phyloP scores from a whole-genome alignment of 2,888 invertebrate species.

The Anaspis maculata region DNA sequence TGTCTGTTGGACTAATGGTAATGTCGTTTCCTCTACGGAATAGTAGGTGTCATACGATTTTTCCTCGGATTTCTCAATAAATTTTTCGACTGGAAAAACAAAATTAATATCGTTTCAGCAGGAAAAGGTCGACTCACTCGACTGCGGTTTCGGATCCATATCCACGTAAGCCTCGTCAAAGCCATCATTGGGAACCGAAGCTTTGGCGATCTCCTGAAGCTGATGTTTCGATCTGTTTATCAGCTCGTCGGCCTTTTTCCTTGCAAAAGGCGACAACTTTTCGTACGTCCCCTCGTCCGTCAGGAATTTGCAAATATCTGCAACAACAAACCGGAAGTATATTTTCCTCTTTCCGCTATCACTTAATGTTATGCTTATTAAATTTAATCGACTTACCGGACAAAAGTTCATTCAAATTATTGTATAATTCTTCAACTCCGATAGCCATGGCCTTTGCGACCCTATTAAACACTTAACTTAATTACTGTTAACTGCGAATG shows the following conservation, averaged over 20 bases:
- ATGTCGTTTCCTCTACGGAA: no score
- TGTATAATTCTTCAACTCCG: slow-evolving; percentile 3
- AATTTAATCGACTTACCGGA: slow-evolving; percentile 1
- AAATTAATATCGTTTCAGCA: no score
- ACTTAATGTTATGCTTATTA: neutral
- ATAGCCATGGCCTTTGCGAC: slow-evolving; percentile 2
- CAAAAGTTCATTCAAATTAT: slow-evolving; percentile 4
- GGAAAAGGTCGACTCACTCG: no score
- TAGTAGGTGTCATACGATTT: no score
- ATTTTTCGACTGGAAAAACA: no score
- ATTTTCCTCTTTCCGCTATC: slow-evolving; percentile 2
- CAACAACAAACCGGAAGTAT: slow-evolving; percentile 4
- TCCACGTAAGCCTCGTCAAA: slow-evolving; percentile 18
- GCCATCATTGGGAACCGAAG: slow-evolving; percentile 8
- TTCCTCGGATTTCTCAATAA: no score
- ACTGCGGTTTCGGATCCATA: slow-evolving; percentile 20
- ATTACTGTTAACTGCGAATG: no score
- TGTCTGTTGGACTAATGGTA: neutral
- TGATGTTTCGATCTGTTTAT: slow-evolving; percentile 21
- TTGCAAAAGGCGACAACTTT: slow-evolving; percentile 16
- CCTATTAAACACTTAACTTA: slow-evolving; percentile 2
- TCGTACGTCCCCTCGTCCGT: slow-evolving; percentile 13
- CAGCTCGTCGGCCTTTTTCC: slow-evolving; percentile 16
- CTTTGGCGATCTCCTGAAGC: slow-evolving; percentile 18
- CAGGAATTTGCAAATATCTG: slow-evolving; percentile 24